A percentile compares a stretch with the other conserved stretches of the same genome.
Evolutionary conservation across 2,888 invertebrate species (phyloP).

Genomic region (Eupithecia exiguata): DNA sequence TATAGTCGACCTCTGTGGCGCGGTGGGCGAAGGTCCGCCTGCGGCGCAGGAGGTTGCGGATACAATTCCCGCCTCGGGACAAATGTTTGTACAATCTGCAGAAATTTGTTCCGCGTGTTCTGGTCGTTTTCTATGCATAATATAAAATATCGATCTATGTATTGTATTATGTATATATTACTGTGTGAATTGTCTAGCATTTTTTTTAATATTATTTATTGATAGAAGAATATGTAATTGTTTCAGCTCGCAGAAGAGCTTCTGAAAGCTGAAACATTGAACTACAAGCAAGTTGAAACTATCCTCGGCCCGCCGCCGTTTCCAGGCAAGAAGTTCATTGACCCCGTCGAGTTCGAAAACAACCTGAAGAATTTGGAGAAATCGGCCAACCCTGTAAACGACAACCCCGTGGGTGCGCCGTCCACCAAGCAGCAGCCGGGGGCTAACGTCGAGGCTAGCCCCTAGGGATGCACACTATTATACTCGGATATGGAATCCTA

Average conservation of each 20-base stretch:
- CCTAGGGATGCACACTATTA: neutral
- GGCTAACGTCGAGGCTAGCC: neutral
- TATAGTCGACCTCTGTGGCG: too few species aligned
- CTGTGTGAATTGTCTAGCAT: too few species aligned
- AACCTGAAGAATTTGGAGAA: conserved; percentile 75
- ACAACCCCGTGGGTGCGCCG: conserved; percentile 55
- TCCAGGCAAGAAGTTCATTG: conserved; percentile 88
- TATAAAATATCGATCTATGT: too few species aligned
- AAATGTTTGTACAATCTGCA: too few species aligned
- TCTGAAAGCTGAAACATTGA: conserved; percentile 95
- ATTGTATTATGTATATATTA: too few species aligned
- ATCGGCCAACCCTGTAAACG: conserved; percentile 47
- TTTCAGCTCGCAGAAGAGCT: conserved; percentile 93
- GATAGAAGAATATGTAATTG: neutral
- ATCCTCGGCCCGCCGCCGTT: conserved; percentile 95
- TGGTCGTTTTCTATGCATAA: too few species aligned
- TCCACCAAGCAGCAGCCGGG: conserved; percentile 55
- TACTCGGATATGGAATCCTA: neutral
- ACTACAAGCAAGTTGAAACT: conserved; percentile 93
- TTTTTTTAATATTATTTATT: too few species aligned
- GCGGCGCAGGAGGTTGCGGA: too few species aligned
- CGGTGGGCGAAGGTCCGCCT: too few species aligned
- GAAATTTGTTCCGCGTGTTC: too few species aligned
- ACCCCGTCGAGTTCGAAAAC: conserved; percentile 90
- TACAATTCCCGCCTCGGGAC: too few species aligned